phyloP scores from a whole-genome alignment of 2,797 vertebrate species.

The Fistularia commersonii region DNA sequence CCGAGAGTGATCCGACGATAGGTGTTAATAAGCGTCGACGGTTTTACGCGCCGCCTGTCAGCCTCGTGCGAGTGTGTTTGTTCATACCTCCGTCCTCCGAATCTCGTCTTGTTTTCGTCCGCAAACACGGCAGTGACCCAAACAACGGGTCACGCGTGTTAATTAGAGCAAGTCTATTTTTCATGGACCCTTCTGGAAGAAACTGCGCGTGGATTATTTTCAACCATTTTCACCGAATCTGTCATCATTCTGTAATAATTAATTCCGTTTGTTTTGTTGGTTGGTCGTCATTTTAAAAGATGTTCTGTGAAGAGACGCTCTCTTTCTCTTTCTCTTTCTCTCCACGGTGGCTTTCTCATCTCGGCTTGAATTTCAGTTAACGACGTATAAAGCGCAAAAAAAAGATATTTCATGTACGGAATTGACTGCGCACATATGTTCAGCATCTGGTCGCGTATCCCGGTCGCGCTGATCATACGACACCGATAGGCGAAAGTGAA shows the following conservation, averaged over 20 bases:
- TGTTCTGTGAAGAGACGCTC: too few species aligned
- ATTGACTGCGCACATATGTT: neutral
- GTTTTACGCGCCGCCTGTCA: constrained; percentile 4
- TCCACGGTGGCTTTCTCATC: too few species aligned
- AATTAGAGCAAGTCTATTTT: constrained; percentile 59
- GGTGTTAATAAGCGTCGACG: neutral
- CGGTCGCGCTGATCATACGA: neutral
- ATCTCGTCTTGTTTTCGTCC: constrained; percentile 38
- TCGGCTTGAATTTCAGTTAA: too few species aligned
- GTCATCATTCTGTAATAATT: constrained; percentile 16
- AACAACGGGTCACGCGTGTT: constrained; percentile 54
- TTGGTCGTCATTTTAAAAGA: too few species aligned
- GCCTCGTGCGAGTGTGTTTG: constrained; percentile 4
- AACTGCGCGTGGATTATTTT: constrained; percentile 32
- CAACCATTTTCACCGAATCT: constrained; percentile 19
- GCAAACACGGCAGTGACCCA: constrained; percentile 47
- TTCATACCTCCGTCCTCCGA: constrained; percentile 22
- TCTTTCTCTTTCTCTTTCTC: too few species aligned
- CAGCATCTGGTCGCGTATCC: constrained; percentile 1
- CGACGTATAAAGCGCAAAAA: too few species aligned
- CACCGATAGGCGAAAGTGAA: neutral
- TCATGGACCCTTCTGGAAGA: constrained; percentile 12
- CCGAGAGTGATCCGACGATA: too few species aligned
- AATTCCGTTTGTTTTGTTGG: constrained; percentile 9
- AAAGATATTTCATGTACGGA: too few species aligned